Percentiles rank a stretch among this genome's conserved stretches.
Evolutionary conservation across 2,888 invertebrate species (phyloP).

Genomic region (Bursaphelenchus okinawaensis): DNA sequence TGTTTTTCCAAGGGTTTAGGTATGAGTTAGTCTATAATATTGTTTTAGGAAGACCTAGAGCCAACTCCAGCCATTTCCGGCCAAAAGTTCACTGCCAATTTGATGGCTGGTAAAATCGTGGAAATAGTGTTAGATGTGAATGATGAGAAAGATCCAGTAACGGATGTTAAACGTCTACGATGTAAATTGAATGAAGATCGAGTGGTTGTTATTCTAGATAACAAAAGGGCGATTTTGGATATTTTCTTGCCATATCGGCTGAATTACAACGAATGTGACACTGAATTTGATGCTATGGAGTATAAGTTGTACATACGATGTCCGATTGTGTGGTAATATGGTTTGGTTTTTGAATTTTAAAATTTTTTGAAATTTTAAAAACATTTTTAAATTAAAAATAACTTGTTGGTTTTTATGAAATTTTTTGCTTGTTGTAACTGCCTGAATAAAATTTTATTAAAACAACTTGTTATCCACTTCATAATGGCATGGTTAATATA

Average conservation of each 20-base stretch:
- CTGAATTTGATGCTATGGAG: conserved; percentile 20
- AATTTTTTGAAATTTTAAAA: not conserved
- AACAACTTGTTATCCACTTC: too few relatives aligned
- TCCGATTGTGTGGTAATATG: conserved; percentile 20
- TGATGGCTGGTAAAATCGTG: conserved; percentile 19
- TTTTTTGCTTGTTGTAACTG: too few relatives aligned
- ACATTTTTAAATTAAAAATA: not conserved
- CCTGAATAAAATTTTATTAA: too few relatives aligned
- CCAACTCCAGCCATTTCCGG: not conserved
- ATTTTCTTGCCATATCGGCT: conserved; percentile 22
- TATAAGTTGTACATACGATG: conserved; percentile 17
- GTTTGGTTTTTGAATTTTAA: not conserved
- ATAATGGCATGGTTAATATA: too few relatives aligned
- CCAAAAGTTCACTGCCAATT: conserved; percentile 20
- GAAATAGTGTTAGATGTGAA: conserved; percentile 17
- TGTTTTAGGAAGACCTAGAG: conserved; percentile 21
- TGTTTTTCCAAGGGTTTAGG: conserved; percentile 7
- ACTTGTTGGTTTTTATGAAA: not conserved
- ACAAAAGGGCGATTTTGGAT: conserved; percentile 21
- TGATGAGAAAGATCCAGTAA: conserved; percentile 19
- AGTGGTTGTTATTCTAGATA: conserved; percentile 26
- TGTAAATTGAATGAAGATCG: conserved; percentile 34
- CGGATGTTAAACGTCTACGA: conserved; percentile 20
- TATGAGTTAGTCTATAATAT: not conserved
- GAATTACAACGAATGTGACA: conserved; percentile 14